Conservation (phyloP, 2,113 vertebrate species). For the Apistogramma diplotaenia region DNA sequence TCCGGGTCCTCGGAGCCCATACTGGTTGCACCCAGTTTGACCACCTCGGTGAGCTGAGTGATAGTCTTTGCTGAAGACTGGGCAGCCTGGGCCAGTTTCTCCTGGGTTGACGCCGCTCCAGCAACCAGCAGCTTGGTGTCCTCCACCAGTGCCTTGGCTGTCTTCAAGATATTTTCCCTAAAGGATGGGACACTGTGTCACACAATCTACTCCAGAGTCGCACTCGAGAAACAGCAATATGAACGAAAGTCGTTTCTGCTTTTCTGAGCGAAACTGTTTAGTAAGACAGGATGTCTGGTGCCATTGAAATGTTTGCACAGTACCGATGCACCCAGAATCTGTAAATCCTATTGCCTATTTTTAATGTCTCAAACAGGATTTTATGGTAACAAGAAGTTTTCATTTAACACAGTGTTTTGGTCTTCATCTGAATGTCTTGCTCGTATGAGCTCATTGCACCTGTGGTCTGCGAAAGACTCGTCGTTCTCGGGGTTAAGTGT, state of each 20-base stretch:
- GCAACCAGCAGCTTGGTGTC: constrained; percentile 97
- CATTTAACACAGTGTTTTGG: not conserved
- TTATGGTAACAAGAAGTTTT: not conserved
- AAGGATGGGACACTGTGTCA: constrained; percentile 24
- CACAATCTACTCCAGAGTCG: constrained; percentile 46
- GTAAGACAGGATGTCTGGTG: too few species aligned
- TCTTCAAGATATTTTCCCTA: constrained; percentile 98
- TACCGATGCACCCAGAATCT: not conserved
- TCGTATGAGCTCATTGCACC: constrained; percentile 71
- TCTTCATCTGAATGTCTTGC: not conserved
- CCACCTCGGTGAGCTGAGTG: constrained; percentile 95
- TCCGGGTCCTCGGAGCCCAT: constrained; percentile 94
- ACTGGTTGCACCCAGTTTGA: constrained; percentile 94
- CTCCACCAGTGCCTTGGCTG: constrained; percentile 96
- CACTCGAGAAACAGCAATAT: constrained; percentile 6
- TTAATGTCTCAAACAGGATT: not conserved
- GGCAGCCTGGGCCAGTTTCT: constrained; percentile 93
- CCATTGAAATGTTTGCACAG: not conserved
- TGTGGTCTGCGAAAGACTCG: constrained; percentile 96
- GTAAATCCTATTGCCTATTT: not conserved
- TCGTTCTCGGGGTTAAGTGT: constrained; percentile 94
- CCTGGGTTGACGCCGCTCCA: constrained; percentile 94
- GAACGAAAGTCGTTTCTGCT: constrained; percentile 10
- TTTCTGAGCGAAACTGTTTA: constrained; percentile 5
- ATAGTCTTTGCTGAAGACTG: constrained; percentile 97